phyloP scores from a whole-genome alignment of 2,113 vertebrate genomes.

The Lycocorax pyrrhopterus region DNA sequence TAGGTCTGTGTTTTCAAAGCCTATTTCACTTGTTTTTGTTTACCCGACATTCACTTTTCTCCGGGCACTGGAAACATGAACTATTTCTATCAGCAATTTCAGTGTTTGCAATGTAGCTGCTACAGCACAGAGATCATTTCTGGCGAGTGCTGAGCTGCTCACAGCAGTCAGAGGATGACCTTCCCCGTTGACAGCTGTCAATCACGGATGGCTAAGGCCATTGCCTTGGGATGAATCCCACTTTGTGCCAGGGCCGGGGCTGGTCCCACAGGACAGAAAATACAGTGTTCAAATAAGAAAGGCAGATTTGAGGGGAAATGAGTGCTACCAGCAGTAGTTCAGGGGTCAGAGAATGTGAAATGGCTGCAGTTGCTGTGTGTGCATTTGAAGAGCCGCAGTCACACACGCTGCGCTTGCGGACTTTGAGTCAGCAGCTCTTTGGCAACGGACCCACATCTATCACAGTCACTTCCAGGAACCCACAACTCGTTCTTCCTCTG shows the following conservation, averaged over 20 bases:
- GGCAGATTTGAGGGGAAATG: neutral
- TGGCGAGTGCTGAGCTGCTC: neutral
- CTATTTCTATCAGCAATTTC: neutral
- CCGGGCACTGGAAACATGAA: neutral
- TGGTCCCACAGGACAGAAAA: neutral
- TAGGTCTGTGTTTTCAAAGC: neutral
- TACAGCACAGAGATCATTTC: neutral
- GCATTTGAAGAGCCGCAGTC: neutral
- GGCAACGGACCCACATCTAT: neutral
- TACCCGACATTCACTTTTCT: neutral
- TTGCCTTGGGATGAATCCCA: neutral
- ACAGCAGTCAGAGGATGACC: neutral
- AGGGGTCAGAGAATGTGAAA: neutral
- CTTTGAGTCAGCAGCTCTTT: neutral
- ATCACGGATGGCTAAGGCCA: neutral
- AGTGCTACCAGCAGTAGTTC: neutral
- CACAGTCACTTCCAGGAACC: neutral
- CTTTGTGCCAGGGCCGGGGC: neutral
- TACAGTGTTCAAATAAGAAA: neutral
- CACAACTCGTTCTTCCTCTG: neutral
- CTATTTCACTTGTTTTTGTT: conserved; percentile 20
- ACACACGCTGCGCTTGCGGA: neutral
- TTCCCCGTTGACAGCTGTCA: neutral
- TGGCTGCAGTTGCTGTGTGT: neutral
- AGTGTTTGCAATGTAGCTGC: neutral